Base-by-base conservation (phyloP, 2,113 vertebrate genomes). In the Ochotona curzoniae region DNA sequence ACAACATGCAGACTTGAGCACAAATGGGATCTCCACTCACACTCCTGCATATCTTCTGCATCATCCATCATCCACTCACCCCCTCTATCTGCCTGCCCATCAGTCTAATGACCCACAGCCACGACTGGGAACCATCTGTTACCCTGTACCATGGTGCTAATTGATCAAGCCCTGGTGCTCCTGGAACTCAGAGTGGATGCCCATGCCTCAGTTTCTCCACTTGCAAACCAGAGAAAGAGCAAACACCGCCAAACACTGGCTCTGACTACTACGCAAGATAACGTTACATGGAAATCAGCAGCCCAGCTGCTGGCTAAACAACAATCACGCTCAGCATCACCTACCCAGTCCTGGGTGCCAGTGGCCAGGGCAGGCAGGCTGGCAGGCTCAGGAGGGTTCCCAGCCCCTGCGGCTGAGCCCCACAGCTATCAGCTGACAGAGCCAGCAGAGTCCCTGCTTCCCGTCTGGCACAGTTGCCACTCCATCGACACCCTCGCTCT, bases 401-500 rank as follows among this genome's bases (percentile, higher is more conserved):
- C 18, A 4, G 69, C 49, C 26, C 54, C 47, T 0, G 14, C 30
- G 74, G 87, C 54, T 51, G 35, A 82, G 54, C 80, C 81, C 83
- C 47, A 11, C 60, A 54, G 85, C 57, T 25, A 70, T 8, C 79
- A 30, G 67, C n/a, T 21, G 35, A 66, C 49, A 87, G 64, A 89
- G 71, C 14, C 78, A 13, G 83, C 83, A 70, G 79, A 47, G 73
- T 91, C 51, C 54, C 91, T 23, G 88, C 38, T 89, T 83, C 75
- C 92, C 10, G 6, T 30, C 69, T n/a, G 67, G 76, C 67, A 90
- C 21, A 85, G 90, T 64, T 87, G 91, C 66, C 91, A 79, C 94
- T 87, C 88, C 75, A 47, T 2, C 18, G 83, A 88, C 28, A 79
- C 64, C 89, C 80, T 89, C 76, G 5, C 70, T 93, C 85, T 92